A percentile compares a stretch with the other conserved stretches of the same genome.
These are phyloP conservation scores for Brachymystax lenok DNA, from an alignment of 2,797 vertebrate species.

Conservation along the genomic window DNA sequence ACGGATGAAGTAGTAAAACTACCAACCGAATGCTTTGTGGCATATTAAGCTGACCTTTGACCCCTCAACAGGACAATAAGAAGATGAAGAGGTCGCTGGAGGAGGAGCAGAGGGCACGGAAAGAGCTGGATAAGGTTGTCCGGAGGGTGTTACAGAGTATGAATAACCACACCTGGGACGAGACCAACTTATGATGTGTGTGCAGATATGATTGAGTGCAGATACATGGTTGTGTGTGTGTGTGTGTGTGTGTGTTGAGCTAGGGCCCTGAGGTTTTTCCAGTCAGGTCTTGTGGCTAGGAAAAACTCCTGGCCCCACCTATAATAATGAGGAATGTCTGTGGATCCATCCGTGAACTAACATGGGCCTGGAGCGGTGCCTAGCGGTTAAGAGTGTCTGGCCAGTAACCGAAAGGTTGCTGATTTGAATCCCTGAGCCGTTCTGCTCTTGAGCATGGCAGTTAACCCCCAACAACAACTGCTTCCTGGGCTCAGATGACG, in stretches of 20 bases:
- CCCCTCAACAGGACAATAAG: slow-evolving; percentile 88
- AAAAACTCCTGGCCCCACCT: background rate
- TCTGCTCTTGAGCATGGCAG: too few relatives aligned
- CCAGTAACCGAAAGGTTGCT: too few relatives aligned
- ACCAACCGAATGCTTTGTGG: background rate
- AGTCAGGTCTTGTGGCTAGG: slow-evolving; percentile 6
- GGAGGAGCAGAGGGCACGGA: slow-evolving; percentile 94
- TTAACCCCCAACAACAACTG: too few relatives aligned
- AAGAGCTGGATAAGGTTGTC: slow-evolving; percentile 94
- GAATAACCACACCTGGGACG: slow-evolving; percentile 97
- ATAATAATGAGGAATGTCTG: background rate
- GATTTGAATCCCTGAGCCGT: too few relatives aligned
- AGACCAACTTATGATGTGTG: slow-evolving; percentile 90
- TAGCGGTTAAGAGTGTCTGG: too few relatives aligned
- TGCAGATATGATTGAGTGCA: slow-evolving; percentile 4
- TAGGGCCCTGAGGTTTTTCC: slow-evolving; percentile 13
- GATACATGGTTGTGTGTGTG: background rate
- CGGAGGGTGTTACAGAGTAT: slow-evolving; percentile 92
- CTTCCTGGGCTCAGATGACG: too few relatives aligned
- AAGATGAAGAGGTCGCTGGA: slow-evolving; percentile 97
- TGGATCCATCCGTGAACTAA: background rate
- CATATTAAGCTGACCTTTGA: background rate
- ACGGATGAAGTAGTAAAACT: background rate
- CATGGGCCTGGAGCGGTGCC: background rate
- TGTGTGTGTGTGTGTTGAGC: slow-evolving; percentile 4